Base-by-base conservation (phyloP, 2,797 vertebrate genomes). In the Arremon brunneinucha region DNA sequence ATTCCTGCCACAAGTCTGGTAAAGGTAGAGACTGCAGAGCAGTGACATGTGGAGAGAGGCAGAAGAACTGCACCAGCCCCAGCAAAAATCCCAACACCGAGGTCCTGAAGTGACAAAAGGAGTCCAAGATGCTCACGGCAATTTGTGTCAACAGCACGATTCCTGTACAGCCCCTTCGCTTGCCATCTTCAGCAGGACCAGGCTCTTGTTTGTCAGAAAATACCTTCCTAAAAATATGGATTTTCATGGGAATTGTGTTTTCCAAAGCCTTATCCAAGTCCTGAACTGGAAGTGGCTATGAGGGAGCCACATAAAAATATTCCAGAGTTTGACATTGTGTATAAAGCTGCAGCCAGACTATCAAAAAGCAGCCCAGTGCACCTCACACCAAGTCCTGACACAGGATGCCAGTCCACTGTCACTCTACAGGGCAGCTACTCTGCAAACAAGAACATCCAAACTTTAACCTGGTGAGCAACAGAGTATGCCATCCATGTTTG, bases 91-190 rank as follows among this genome's bases (percentile, higher is more conserved):
- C 1, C 59, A 68, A 14, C 10, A 11, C 35, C 2, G 12, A 75
- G 21, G 28, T 27, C 28, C 28, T 37, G 17, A 63, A 0, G 32
- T 74, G 14, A 86, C 2, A 2, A 70, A 78, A 94, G 55, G 74
- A 82, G 30, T 21, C 14, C 0, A 15, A 70, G 59, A 64, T 12
- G 26, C 39, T 70, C 15, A 22, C 0, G 0, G 46, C 41, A 55
- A 35, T 43, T 13, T 56, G 24, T 0, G 0, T 30, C 65, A 75
- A 18, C 19, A 69, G 34, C 32, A 27, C 9, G 7, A 34, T 28
- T 41, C 39, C 35, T 14, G 21, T 1, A 1, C n/a, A 63, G 80
- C 27, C 32, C 53, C 50, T 64, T 28, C 13, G 35, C 49, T 22
- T 37, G n/a, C 30, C 76, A 12, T 8, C 30, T 11, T 52, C 53